phyloP scores from a whole-genome alignment of 1,140 invertebrate species.

The Arctopsyche grandis region DNA sequence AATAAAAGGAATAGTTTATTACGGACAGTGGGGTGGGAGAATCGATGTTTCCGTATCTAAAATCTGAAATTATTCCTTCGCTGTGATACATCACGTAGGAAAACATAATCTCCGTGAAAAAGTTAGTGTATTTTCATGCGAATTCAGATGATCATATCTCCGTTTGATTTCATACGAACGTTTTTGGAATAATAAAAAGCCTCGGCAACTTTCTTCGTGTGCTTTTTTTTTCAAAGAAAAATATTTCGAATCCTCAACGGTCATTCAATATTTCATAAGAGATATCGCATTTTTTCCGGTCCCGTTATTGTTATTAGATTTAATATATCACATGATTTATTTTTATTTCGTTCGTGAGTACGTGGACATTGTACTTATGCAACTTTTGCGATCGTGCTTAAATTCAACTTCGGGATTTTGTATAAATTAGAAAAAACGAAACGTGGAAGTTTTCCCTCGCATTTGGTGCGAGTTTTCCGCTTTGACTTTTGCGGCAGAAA shows the following conservation, averaged over 20 bases:
- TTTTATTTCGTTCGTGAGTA: no score
- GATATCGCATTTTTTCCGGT: background rate
- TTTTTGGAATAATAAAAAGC: background rate
- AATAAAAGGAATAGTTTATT: constrained; percentile 22
- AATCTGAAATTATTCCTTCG: constrained; percentile 5
- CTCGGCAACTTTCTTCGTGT: background rate
- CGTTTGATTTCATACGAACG: constrained; percentile 9
- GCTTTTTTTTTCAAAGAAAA: background rate
- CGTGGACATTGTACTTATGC: no score
- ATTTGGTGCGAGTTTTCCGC: background rate
- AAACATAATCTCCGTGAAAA: constrained; percentile 2
- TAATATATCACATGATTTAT: no score
- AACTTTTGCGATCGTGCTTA: no score
- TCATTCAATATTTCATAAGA: constrained; percentile 2
- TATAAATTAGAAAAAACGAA: no score
- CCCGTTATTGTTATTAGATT: no score
- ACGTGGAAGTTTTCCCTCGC: no score
- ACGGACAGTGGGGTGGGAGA: background rate
- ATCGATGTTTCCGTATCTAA: background rate
- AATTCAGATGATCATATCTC: constrained; percentile 8
- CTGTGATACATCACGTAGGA: background rate
- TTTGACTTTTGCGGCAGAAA: background rate
- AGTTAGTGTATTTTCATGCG: constrained; percentile 20
- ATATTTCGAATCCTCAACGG: background rate
- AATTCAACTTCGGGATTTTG: no score